Evolutionary conservation across 1,140 invertebrate genomes (phyloP).

Genomic region (Lamellibrachia luymesi): DNA sequence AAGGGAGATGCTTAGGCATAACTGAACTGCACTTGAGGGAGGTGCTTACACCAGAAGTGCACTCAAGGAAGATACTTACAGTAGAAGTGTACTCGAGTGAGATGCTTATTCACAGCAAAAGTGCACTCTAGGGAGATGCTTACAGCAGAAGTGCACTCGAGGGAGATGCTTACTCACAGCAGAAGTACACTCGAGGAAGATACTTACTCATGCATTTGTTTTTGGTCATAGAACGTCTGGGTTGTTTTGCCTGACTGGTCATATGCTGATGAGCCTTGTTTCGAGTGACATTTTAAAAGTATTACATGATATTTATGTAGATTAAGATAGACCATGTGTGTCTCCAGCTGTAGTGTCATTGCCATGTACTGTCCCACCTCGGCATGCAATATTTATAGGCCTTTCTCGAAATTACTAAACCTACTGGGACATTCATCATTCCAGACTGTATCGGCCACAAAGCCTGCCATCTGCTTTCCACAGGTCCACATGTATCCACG

Average conservation of each 20-base stretch:
- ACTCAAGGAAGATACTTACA: neutral
- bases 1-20: neutral
- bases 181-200: neutral
- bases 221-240: neutral
- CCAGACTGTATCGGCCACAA: neutral
- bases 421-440: neutral
- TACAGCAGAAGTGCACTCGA: neutral
- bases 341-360: neutral
- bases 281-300: neutral
- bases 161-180: neutral
- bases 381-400: neutral
- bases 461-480: neutral
- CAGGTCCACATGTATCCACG: neutral
- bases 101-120: neutral
- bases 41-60: neutral
- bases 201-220: neutral
- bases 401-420: conserved; percentile 5
- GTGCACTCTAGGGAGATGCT: neutral
- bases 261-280: neutral
- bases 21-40: neutral
- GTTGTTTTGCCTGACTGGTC: neutral
- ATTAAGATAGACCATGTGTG: neutral
- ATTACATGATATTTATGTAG: neutral
- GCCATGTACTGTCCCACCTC: neutral
- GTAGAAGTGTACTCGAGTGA: neutral